Evolutionary conservation across 2,113 vertebrate species (phyloP).

Genomic region (Drymodes brunneopygia): DNA sequence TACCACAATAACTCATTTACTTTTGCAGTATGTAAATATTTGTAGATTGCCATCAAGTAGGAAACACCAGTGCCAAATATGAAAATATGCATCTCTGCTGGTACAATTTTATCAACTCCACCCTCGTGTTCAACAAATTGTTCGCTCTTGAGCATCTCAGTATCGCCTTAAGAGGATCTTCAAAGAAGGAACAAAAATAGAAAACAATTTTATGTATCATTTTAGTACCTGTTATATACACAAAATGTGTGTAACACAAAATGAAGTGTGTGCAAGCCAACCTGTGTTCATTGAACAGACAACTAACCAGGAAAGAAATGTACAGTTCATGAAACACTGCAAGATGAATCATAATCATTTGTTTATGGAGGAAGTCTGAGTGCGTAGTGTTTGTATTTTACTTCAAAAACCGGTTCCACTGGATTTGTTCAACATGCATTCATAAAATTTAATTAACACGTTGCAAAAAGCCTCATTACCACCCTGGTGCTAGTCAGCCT

Average conservation of each 20-base stretch:
- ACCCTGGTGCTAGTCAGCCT: conserved; percentile 20
- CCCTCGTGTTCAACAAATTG: neutral
- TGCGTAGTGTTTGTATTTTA: neutral
- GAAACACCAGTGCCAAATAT: conserved; percentile 1
- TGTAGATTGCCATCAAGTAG: conserved; percentile 15
- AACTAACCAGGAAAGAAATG: neutral
- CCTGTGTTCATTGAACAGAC: neutral
- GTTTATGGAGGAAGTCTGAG: conserved; percentile 52
- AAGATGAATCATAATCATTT: conserved; percentile 49
- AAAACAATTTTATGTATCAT: neutral
- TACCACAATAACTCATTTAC: neutral
- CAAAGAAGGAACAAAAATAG: neutral
- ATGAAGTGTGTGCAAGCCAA: neutral
- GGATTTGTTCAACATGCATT: conserved; percentile 20
- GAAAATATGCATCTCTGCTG: neutral
- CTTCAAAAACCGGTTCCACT: conserved; percentile 43
- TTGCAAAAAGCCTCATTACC: conserved; percentile 57
- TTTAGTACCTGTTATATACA: neutral
- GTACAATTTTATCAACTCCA: conserved; percentile 13
- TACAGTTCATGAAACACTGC: neutral
- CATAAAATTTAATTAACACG: conserved; percentile 55
- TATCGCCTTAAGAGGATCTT: neutral
- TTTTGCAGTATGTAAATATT: conserved; percentile 39
- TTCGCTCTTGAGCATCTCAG: neutral
- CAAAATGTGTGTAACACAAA: neutral